Percentiles rank a stretch among this genome's conserved stretches.
Conservation (phyloP, 2,797 vertebrate species). For the Coracias cyanogaster region DNA sequence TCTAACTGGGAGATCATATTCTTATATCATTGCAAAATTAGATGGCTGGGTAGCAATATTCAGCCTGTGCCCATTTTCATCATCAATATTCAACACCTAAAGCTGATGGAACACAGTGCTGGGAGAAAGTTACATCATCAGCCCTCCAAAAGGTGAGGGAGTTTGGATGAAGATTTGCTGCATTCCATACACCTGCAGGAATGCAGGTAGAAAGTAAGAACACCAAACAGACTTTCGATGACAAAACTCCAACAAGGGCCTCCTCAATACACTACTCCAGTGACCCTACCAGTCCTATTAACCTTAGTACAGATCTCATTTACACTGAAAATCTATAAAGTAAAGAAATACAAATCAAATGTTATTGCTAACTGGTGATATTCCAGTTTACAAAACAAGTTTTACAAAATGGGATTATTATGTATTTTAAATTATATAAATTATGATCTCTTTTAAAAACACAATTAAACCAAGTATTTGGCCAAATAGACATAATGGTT, state of each 20-base stretch:
- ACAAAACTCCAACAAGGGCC: background rate
- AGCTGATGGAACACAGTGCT: background rate
- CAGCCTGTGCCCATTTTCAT: background rate
- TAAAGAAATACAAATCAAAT: background rate
- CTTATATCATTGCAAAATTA: background rate
- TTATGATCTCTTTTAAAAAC: slow-evolving; percentile 20
- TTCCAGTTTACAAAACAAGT: background rate
- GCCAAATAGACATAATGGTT: slow-evolving; percentile 50
- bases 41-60: background rate
- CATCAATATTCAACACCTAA: background rate
- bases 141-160: background rate
- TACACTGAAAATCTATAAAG: background rate
- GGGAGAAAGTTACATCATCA: background rate
- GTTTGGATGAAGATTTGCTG: background rate
- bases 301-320: background rate
- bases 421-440: background rate
- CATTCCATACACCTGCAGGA: background rate
- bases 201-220: background rate
- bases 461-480: slow-evolving; percentile 20
- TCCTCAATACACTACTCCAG: background rate
- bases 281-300: background rate
- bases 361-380: background rate
- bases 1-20: rapidly evolving
- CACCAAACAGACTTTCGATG: background rate
- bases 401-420: background rate